phyloP scores from a whole-genome alignment of 2,888 invertebrate genomes.

The Macroteleia sp. region DNA sequence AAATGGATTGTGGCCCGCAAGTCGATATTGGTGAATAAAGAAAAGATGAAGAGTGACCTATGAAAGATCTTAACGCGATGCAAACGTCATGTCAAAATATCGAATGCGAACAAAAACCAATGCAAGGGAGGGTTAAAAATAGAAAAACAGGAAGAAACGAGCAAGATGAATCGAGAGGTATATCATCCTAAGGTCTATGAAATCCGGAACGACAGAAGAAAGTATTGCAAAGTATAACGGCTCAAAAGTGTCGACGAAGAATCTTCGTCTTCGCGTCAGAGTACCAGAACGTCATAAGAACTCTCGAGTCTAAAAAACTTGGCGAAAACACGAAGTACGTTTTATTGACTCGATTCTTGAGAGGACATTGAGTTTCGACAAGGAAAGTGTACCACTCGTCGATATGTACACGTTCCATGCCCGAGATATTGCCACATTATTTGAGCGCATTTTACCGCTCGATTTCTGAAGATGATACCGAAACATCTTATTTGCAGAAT shows the following conservation, averaged over 20 bases:
- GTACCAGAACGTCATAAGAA: slow-evolving; percentile 57
- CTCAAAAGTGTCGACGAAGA: slow-evolving; percentile 46
- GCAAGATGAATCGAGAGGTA: slow-evolving; percentile 19
- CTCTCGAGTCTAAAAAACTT: slow-evolving; percentile 65
- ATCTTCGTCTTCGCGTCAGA: slow-evolving; percentile 42
- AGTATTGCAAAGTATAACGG: slow-evolving; percentile 31
- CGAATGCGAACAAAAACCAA: slow-evolving; percentile 1
- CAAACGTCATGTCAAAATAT: slow-evolving; percentile 29
- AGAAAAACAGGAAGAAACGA: background rate
- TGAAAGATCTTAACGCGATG: slow-evolving; percentile 12
- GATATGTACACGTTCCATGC: slow-evolving; percentile 38
- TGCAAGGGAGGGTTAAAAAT: background rate
- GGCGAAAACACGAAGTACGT: slow-evolving; percentile 64
- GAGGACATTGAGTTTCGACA: slow-evolving; percentile 52
- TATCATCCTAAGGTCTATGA: slow-evolving; percentile 32
- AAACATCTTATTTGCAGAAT: slow-evolving; percentile 20
- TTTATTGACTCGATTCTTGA: slow-evolving; percentile 60
- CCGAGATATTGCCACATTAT: slow-evolving; percentile 39
- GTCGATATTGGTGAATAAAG: slow-evolving; percentile 21
- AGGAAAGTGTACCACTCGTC: slow-evolving; percentile 48
- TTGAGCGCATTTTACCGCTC: slow-evolving; percentile 1
- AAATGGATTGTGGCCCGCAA: slow-evolving; percentile 23
- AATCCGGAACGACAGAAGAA: slow-evolving; percentile 18
- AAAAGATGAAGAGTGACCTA: slow-evolving; percentile 1
- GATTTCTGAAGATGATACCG: slow-evolving; percentile 13